Percentiles rank a stretch among this genome's conserved stretches.
Conservation (phyloP, 64 coral and sea anemone genomes). For the Montipora cactus region DNA sequence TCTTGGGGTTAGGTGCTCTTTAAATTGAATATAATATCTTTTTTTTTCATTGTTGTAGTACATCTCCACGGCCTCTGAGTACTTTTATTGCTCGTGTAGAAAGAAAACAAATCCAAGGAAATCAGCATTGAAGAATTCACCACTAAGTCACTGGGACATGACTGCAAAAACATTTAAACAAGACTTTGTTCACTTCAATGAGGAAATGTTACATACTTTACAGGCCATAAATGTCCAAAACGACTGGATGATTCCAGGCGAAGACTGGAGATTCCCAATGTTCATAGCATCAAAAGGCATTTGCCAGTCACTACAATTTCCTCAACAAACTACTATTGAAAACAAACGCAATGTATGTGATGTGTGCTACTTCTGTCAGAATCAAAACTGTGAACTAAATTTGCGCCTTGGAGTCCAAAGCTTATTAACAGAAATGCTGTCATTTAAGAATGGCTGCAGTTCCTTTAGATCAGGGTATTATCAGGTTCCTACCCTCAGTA, state of each 20-base stretch:
- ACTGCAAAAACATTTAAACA: neutral
- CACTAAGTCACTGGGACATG: neutral
- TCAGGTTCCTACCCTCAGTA: conserved; percentile 22
- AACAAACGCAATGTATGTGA: conserved; percentile 53
- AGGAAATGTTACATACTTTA: neutral
- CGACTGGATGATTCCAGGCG: neutral
- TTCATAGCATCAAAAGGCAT: neutral
- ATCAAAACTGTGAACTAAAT: conserved; percentile 25
- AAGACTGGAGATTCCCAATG: neutral
- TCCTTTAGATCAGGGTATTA: conserved; percentile 41
- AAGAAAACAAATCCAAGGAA: neutral
- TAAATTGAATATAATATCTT: no score
- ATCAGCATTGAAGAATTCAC: neutral
- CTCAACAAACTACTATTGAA: neutral
- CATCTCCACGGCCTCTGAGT: conserved; percentile 2
- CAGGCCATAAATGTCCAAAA: neutral
- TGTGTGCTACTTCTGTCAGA: conserved; percentile 53
- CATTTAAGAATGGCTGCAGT: conserved; percentile 26
- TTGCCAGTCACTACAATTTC: conserved; percentile 18
- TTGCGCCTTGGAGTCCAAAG: conserved; percentile 2
- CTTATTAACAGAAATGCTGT: neutral
- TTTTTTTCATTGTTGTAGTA: neutral
- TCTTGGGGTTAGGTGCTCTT: no score
- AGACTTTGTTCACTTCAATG: neutral
- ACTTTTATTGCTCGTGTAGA: conserved; percentile 2